Evolutionary conservation across 2,888 invertebrate species (phyloP), one percentile per base, ranked within the genome.

Genomic region (Scaptomyza caliginosa): DNA sequence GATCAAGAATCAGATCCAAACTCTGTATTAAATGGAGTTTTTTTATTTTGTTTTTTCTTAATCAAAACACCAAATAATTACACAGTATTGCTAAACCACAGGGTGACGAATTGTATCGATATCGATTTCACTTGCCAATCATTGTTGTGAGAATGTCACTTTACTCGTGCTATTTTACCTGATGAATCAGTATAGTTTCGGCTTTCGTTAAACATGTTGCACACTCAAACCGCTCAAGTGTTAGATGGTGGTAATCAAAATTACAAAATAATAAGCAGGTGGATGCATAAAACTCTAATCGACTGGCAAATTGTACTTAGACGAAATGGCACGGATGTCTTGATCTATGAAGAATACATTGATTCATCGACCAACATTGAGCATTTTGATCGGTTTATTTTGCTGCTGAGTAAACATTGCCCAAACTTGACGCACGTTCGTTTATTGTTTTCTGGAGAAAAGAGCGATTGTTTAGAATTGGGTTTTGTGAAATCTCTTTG

Each of bases 271-370:
- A 54, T 67, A 8, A 54, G 68, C 19, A 42, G 67, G 8, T 67
- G 59, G 67, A 58, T 59, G 59, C 52, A 59, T 21, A 67, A 24
- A 45, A 59, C 67, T 13, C 16, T 67, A 16, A 19, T 1, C 23
- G 52, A 67, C 16, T 67, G 67, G 52, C 68, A 38, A 28, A 34
- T 4, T n/a, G 43, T 7, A 13, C 48, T 67, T 0, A 38, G 24
- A 28, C 1, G 13, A n/a, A 48, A 49, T 19, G 59, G 59, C 7
- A 3, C 34, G 0, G 21, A 48, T 1, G 51, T 52, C 3, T 17
- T 52, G 6, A 32, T 67, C 11, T 67, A 59, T 34, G 67, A 67
- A 19, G 67, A 67, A 49, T 52, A 58, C 11, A 50, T 67, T n/a
- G 67, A 67, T 28, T 58, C 30, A 26, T 43, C 67, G 8, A 52